phyloP scores from a whole-genome alignment of 92 coral and sea anemone species.

The Epizoanthus ramosus region DNA sequence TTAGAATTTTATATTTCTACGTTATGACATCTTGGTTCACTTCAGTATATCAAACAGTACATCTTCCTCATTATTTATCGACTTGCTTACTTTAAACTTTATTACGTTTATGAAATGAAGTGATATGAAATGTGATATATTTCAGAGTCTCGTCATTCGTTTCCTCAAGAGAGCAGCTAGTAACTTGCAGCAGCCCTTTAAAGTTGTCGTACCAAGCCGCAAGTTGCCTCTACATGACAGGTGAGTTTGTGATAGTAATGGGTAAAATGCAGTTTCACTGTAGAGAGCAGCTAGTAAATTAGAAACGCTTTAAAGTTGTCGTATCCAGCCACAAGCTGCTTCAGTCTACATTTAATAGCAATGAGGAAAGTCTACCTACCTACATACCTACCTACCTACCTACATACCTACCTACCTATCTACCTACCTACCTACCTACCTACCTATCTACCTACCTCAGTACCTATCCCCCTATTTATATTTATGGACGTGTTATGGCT shows the following conservation, averaged over 20 bases:
- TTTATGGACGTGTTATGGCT: background rate
- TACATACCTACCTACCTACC: no score
- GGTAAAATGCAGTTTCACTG: background rate
- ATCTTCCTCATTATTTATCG: no score
- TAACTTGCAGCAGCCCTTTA: conserved; percentile 94
- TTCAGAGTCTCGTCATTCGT: conserved; percentile 89
- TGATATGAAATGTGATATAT: background rate
- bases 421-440: no score
- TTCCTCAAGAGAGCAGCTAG: conserved; percentile 95
- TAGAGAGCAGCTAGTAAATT: background rate
- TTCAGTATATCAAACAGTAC: no score
- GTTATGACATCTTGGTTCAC: no score
- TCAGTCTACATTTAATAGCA: background rate
- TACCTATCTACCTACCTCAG: no score
- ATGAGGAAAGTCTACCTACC: background rate
- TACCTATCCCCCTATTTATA: background rate
- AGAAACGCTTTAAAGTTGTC: conserved; percentile 45
- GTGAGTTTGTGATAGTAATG: conserved; percentile 27
- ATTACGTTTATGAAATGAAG: no score
- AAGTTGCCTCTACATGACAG: conserved; percentile 93
- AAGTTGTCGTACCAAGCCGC: conserved; percentile 91
- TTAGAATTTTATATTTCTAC: no score
- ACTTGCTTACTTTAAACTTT: no score
- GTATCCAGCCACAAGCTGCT: conserved; percentile 82
- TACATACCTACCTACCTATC: no score